Percentiles rank a stretch among this genome's conserved stretches.
Evolutionary conservation across 2,113 vertebrate genomes (phyloP).

Genomic region (Gnathonemus echidnorhynchus): DNA sequence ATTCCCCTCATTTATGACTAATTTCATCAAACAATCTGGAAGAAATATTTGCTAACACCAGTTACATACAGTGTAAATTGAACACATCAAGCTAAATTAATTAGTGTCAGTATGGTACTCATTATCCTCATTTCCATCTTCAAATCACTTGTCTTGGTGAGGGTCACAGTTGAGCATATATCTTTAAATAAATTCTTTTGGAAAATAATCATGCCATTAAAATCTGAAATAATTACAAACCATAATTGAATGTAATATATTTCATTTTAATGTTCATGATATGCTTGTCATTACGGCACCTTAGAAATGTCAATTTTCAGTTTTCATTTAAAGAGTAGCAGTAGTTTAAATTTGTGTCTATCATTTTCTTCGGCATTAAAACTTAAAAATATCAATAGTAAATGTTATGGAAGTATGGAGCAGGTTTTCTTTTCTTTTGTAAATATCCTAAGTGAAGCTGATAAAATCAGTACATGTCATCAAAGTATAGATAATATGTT

Average conservation of each 20-base stretch:
- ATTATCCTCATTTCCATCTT: neutral
- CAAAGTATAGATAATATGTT: neutral
- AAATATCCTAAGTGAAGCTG: neutral
- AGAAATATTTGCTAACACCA: neutral
- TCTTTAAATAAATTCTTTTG: neutral
- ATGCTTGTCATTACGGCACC: neutral
- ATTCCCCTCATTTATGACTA: neutral
- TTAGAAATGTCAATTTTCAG: neutral
- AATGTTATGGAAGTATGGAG: neutral
- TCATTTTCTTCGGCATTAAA: neutral
- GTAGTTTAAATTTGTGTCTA: neutral
- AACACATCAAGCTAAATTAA: neutral
- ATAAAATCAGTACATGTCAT: neutral
- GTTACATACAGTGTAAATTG: neutral
- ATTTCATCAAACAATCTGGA: neutral
- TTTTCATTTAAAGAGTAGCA: neutral
- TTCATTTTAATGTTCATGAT: neutral
- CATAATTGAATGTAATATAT: neutral
- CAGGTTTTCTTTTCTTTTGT: neutral
- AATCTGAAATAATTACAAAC: neutral
- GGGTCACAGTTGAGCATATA: neutral
- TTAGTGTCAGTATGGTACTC: neutral
- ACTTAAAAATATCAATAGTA: neutral
- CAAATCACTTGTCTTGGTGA: neutral
- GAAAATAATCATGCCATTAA: neutral